Conservation (phyloP, 2,113 vertebrate species). For the Mandrillus leucophaeus region DNA sequence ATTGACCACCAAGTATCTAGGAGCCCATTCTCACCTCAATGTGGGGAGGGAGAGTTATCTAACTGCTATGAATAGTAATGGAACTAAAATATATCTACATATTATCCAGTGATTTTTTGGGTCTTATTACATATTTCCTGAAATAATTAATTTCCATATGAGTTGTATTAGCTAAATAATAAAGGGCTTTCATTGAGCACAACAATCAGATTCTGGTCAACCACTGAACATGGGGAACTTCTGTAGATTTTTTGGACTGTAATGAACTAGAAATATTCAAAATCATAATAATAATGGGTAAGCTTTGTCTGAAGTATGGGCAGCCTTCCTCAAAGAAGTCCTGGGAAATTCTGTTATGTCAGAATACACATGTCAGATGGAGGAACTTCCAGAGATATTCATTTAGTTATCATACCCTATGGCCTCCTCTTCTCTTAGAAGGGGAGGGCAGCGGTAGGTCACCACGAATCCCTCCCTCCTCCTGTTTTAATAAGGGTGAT, state of each 20-base stretch:
- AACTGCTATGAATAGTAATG: not conserved
- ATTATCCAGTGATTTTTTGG: not conserved
- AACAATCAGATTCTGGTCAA: slow-evolving; percentile 38
- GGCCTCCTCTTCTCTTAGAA: not conserved
- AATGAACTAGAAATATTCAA: not conserved
- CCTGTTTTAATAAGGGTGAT: not conserved
- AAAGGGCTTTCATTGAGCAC: not conserved
- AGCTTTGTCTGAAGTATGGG: not conserved
- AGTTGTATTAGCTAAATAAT: not conserved
- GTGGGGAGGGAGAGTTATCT: not conserved
- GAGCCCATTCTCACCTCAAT: not conserved
- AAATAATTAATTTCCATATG: not conserved
- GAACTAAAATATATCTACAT: not conserved
- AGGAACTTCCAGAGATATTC: not conserved
- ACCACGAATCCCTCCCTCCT: not conserved
- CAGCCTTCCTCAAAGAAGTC: not conserved
- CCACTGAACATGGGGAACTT: not conserved
- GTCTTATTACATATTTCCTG: slow-evolving; percentile 20
- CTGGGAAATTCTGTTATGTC: not conserved
- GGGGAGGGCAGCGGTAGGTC: not conserved
- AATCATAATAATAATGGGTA: not conserved
- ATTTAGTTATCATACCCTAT: not conserved
- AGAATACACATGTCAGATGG: not conserved
- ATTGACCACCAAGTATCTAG: not conserved
- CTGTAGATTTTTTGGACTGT: not conserved